A percentile compares a stretch with the other conserved stretches of the same genome.
Conservation (phyloP, 2,888 invertebrate species). For the Troides oblongomaculatus region DNA sequence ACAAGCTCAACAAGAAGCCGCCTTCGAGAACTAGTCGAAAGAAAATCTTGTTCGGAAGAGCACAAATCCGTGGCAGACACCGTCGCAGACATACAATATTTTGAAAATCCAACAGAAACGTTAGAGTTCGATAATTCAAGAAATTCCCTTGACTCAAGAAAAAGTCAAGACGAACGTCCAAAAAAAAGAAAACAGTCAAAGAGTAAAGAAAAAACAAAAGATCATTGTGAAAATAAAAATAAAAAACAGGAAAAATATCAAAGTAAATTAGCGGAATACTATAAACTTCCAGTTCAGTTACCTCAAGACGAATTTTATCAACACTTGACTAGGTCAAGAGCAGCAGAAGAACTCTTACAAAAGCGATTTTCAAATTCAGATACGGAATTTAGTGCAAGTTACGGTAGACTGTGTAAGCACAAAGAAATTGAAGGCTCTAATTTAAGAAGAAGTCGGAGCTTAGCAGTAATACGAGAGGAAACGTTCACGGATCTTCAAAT, state of each 20-base stretch:
- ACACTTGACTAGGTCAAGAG: slow-evolving; percentile 70
- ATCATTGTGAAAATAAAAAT: slow-evolving; percentile 56
- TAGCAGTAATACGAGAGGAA: slow-evolving; percentile 89
- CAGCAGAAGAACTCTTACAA: slow-evolving; percentile 69
- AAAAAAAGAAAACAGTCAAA: slow-evolving; percentile 71
- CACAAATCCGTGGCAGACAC: slow-evolving; percentile 72
- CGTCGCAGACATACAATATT: slow-evolving; percentile 73
- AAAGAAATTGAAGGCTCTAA: slow-evolving; percentile 76
- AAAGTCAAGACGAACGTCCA: slow-evolving; percentile 68
- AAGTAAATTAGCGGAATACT: slow-evolving; percentile 74
- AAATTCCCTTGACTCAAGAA: slow-evolving; percentile 66
- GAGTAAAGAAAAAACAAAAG: slow-evolving; percentile 60
- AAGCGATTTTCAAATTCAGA: slow-evolving; percentile 72
- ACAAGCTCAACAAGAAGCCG: slow-evolving; percentile 77
- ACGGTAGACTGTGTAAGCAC: slow-evolving; percentile 74
- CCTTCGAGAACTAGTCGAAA: slow-evolving; percentile 76
- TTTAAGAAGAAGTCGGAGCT: slow-evolving; percentile 84
- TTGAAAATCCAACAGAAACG: slow-evolving; percentile 75
- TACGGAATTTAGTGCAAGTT: slow-evolving; percentile 72
- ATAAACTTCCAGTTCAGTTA: slow-evolving; percentile 68
- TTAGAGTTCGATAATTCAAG: slow-evolving; percentile 71
- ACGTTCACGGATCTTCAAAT: slow-evolving; percentile 85
- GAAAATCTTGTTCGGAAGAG: slow-evolving; percentile 76
- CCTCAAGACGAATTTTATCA: slow-evolving; percentile 77
- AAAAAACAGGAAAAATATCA: slow-evolving; percentile 75